Percentiles rank a stretch among this genome's conserved stretches.
Conservation (phyloP, 2,113 vertebrate genomes). For the Strix aluco region DNA sequence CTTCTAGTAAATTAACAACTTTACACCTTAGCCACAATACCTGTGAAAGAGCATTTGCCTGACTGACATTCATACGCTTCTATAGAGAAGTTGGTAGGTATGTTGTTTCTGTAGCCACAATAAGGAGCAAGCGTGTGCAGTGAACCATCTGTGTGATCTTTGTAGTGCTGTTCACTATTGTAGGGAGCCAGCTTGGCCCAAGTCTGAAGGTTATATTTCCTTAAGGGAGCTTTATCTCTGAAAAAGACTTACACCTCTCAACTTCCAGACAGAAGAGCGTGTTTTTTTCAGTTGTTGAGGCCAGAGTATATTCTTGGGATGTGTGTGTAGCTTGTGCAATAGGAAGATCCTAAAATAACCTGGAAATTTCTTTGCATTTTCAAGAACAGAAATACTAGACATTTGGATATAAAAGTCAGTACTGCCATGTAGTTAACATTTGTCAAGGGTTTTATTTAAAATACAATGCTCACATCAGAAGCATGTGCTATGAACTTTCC, state of each 20-base stretch:
- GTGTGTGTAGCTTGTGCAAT: not conserved
- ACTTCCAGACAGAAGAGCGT: not conserved
- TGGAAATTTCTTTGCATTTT: not conserved
- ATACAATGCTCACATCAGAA: not conserved
- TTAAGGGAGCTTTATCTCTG: not conserved
- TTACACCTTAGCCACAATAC: not conserved
- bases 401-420: not conserved
- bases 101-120: not conserved
- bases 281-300: not conserved
- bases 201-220: constrained; percentile 29
- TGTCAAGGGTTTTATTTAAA: not conserved
- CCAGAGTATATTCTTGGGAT: not conserved
- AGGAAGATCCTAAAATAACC: not conserved
- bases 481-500: not conserved
- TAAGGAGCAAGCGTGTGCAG: not conserved
- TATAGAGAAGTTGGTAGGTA: not conserved
- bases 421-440: not conserved
- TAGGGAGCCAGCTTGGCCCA: not conserved
- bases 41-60: not conserved
- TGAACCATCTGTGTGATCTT: constrained; percentile 6
- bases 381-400: not conserved
- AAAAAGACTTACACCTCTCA: not conserved
- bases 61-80: not conserved
- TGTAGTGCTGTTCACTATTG: not conserved
- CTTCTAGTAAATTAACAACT: constrained; percentile 3